Conservation (phyloP, 2,888 invertebrate genomes). For the Maniola hyperantus region DNA sequence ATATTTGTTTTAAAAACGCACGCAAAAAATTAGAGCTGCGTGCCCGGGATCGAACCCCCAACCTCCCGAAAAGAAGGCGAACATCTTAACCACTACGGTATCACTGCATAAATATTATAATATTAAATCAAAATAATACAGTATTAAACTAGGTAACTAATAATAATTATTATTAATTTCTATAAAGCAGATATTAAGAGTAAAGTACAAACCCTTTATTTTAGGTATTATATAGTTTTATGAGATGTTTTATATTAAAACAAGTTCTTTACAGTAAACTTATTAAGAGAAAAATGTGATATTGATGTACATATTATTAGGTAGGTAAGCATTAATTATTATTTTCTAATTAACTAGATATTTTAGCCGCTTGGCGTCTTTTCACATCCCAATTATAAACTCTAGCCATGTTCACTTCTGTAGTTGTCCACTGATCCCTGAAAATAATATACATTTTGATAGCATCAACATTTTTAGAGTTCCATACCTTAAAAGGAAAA, state of each 20-base stretch:
- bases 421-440: slow-evolving; percentile 98
- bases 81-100: too few species aligned
- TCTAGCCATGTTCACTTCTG: slow-evolving; percentile 99
- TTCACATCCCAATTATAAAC: slow-evolving; percentile 99
- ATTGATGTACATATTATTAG: neutral
- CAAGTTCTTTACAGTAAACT: neutral
- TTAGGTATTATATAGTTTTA: neutral
- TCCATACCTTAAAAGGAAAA: too few species aligned
- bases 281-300: neutral
- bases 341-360: slow-evolving; percentile 53
- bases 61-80: too few species aligned
- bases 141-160: neutral
- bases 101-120: neutral
- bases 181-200: neutral
- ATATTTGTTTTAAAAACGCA: too few species aligned
- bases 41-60: too few species aligned
- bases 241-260: neutral
- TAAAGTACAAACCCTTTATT: neutral
- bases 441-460: slow-evolving; percentile 49
- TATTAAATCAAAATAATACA: neutral
- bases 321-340: too few species aligned
- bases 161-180: neutral
- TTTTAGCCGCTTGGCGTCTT: slow-evolving; percentile 89
- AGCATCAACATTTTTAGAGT: too few species aligned
- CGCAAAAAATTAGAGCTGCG: too few species aligned